Evolutionary conservation across 2,888 invertebrate genomes (phyloP), one percentile per base, ranked within the genome.

Genomic region (Tachina grossa): DNA sequence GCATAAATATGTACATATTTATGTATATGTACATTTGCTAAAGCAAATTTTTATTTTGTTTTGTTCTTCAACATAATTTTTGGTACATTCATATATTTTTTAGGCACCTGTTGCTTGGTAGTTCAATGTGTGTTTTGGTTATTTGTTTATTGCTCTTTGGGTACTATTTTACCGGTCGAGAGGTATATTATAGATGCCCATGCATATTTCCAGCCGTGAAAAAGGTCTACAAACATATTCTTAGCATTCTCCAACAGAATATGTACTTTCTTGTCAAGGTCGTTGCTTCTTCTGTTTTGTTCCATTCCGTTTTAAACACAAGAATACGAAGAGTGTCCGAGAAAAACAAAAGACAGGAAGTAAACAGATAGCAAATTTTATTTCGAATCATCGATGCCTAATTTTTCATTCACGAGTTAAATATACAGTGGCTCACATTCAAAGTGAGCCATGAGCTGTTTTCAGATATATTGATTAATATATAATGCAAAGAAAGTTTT

Each of bases 31-130:
- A 55, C 31, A 13, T 45, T 31, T 3, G 31, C 31, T 31, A 31
- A 31, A 13, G 4, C 11, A 39, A 11, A 76, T 77, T 39, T 1
- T 5, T 57, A 41, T 39, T 77, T 77, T 68, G 41, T 49, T 68
- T 68, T 9, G 11, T 22, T 59, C 0, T 59, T 63, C 13, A 53
- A 47, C 39, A 45, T 39, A 16, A 43, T 43, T 68, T 77, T 43
- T 45, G 49, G 41, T 59, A 47, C 16, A 13, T 69, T 41, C 16
- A 6, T 69, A n/a, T 75, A 1, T 43, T 10, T 5, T 41, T n/a
- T 16, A 16, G 53, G 53, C 61, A 79, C 78, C 63, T 79, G 78
- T 79, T 79, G 78, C 16, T 55, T 68, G n/a, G 19, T 66, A 45
- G 39, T 47, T 47, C 51, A 0, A 13, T 69, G 43, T 61, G 51